These are phyloP conservation scores for Nephotettix cincticeps DNA, from an alignment of 1,140 invertebrate genomes.

Conservation along the genomic window DNA sequence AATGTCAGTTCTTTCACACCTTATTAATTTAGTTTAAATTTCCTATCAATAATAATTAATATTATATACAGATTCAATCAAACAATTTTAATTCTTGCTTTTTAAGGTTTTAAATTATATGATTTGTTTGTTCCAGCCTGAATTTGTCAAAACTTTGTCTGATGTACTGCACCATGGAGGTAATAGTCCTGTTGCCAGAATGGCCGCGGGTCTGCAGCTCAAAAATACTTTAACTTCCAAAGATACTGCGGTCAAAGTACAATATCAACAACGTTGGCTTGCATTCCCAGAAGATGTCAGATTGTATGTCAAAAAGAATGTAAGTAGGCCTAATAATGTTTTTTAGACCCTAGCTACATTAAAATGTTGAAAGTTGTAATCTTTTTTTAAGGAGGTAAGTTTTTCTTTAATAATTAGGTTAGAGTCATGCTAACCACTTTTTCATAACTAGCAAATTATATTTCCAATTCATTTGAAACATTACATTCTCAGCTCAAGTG, in stretches of 20 bases:
- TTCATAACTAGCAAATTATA: too few relatives aligned
- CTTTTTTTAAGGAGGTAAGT: too few relatives aligned
- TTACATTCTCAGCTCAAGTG: too few relatives aligned
- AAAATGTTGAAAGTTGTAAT: too few relatives aligned
- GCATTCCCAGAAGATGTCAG: conserved; percentile 83
- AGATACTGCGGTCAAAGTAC: conserved; percentile 75
- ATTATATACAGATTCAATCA: background rate
- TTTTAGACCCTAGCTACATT: too few relatives aligned
- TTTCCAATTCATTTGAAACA: too few relatives aligned
- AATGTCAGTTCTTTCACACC: too few relatives aligned
- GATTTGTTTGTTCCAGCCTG: conserved; percentile 60
- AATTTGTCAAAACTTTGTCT: conserved; percentile 92
- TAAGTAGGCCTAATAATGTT: conserved; percentile 62
- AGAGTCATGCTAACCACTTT: too few relatives aligned
- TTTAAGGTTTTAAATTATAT: background rate
- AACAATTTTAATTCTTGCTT: background rate
- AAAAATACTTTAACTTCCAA: conserved; percentile 99
- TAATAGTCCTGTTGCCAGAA: conserved; percentile 90
- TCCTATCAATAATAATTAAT: background rate
- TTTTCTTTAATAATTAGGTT: too few relatives aligned
- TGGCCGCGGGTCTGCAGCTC: conserved; percentile 96
- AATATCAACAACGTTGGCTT: conserved; percentile 92
- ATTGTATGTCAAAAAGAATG: conserved; percentile 93
- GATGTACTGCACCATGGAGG: conserved; percentile 86
- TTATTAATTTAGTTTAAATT: too few relatives aligned